Conservation (phyloP, 2,113 vertebrate species). For the Centropus unirufus region DNA sequence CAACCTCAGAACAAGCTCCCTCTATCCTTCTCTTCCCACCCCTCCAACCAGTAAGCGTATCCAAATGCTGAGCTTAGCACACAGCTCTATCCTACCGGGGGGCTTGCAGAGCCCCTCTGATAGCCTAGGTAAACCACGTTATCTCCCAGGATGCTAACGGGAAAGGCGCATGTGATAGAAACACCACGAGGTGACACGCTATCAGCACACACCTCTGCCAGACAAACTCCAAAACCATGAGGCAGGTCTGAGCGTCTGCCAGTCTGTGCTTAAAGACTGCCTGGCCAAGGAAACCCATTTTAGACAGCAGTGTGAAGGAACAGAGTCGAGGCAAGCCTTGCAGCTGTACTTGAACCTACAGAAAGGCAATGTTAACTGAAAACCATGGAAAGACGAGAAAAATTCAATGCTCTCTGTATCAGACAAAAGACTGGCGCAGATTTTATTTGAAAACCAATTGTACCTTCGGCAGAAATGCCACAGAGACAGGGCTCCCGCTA, state of each 20-base stretch:
- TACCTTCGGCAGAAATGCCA: not conserved
- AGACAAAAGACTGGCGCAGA: not conserved
- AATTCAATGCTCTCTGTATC: not conserved
- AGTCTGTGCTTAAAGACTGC: not conserved
- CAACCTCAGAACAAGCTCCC: constrained; percentile 28
- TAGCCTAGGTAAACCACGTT: not conserved
- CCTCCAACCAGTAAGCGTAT: not conserved
- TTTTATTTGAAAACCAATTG: not conserved
- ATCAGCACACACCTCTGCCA: accelerated
- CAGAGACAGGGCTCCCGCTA: not conserved
- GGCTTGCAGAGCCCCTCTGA: not conserved
- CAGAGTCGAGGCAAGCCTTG: not conserved
- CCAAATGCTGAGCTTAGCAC: not conserved
- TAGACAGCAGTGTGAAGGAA: not conserved
- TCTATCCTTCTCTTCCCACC: constrained; percentile 5
- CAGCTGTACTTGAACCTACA: not conserved
- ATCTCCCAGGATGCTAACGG: not conserved
- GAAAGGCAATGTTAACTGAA: not conserved
- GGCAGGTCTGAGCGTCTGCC: not conserved
- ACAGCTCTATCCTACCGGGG: not conserved
- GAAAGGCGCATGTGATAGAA: not conserved
- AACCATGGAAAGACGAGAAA: not conserved
- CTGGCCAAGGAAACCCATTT: not conserved
- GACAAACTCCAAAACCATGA: not conserved
- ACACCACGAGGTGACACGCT: not conserved